These are phyloP conservation scores for Apogon talboti DNA, from an alignment of 2,797 vertebrate genomes.

Conservation along the genomic window DNA sequence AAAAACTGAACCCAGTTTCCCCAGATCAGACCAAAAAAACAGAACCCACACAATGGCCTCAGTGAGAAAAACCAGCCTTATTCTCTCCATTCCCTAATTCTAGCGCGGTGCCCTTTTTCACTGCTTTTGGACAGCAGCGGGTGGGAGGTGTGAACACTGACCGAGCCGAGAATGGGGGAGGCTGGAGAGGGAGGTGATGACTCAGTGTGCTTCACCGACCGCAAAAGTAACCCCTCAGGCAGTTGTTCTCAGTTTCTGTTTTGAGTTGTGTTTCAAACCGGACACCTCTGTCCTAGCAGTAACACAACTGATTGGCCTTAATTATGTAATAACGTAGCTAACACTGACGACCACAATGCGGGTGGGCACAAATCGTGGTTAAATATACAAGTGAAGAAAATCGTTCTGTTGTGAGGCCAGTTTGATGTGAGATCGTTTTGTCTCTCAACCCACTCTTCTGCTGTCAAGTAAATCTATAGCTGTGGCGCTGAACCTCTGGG, in stretches of 20 bases:
- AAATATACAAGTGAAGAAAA: slow-evolving; percentile 1
- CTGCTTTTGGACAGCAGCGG: slow-evolving; percentile 35
- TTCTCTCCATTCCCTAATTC: slow-evolving; percentile 46
- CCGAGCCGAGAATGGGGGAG: slow-evolving; percentile 19
- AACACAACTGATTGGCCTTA: slow-evolving; percentile 34
- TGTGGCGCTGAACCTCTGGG: neutral
- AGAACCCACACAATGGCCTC: slow-evolving; percentile 43
- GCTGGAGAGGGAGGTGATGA: slow-evolving; percentile 52
- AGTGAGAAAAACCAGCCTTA: slow-evolving; percentile 34
- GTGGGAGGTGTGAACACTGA: slow-evolving; percentile 53
- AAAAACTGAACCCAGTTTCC: slow-evolving; percentile 42
- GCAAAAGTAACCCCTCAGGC: slow-evolving; percentile 38
- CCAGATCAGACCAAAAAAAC: slow-evolving; percentile 14
- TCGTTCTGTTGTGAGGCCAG: neutral
- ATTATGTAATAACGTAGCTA: slow-evolving; percentile 30
- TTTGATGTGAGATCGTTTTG: too few relatives aligned
- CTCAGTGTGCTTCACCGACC: slow-evolving; percentile 54
- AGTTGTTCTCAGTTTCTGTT: slow-evolving; percentile 11
- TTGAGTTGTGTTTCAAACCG: slow-evolving; percentile 26
- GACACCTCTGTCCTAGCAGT: neutral
- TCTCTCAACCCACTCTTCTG: too few relatives aligned
- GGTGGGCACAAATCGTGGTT: slow-evolving; percentile 14
- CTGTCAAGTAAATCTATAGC: neutral
- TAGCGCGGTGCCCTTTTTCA: slow-evolving; percentile 35
- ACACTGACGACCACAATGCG: neutral